Base-by-base conservation (phyloP, 2,797 vertebrate species). In the Carduelis carduelis region DNA sequence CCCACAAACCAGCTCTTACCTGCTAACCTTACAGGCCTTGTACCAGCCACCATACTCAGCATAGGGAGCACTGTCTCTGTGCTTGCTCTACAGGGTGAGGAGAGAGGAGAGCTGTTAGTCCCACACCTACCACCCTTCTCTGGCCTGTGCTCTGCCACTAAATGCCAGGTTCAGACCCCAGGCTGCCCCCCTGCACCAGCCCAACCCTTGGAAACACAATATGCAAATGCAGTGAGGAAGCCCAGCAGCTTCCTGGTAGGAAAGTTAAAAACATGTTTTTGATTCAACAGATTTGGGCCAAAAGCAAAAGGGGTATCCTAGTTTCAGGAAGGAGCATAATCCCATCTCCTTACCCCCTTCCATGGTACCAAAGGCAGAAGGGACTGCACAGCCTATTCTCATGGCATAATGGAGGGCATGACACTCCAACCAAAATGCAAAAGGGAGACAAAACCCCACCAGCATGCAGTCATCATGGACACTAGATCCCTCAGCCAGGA, bases 11-110 rank as follows among this genome's bases (percentile, higher is more conserved):
- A 49, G 17, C 46, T 41, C 98, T 98, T 96, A 99, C 99, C 99
- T 99, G 98, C 98, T 99, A 89, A 99, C 99, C 97, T 99, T 99
- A 95, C 99, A 99, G 91, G 99, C 99, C 95, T 99, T 99, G 98
- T 99, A 99, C 99, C 99, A 99, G 97, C 99, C 99, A 3, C 99
- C 99, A 2, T 99, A 99, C 95, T 99, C 99, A 26, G 98, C 98
- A 0, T 99, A 99, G 3, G 99, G 99, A 72, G 98, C 98, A 44
- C 98, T 99, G 95, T 99, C 99, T 98, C 98, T 98, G 96, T 99
- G 98, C 84, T 99, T 99, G 96, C 98, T 98, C 99, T 99, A 93
- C 75, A 97, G 97, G 94, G 94, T 12, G 9, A 55, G 7, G 24
- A 89, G 69, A 86, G 44, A 85, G 1, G 12, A 80, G 27, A 90